phyloP scores from a whole-genome alignment of 1,140 invertebrate species.

The Drosophila mauritiana region DNA sequence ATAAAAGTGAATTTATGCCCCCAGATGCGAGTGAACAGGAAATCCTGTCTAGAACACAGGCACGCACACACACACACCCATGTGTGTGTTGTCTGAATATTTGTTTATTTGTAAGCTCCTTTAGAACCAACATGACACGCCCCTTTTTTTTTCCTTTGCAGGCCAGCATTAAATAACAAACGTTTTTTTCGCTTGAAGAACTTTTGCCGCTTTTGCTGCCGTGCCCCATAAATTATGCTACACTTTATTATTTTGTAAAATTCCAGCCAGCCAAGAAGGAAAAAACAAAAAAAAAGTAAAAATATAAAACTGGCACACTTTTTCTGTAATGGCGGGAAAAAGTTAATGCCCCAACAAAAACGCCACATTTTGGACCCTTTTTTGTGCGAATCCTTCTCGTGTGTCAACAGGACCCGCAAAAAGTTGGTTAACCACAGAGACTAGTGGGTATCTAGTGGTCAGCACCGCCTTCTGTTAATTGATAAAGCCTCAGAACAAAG shows the following conservation, averaged over 20 bases:
- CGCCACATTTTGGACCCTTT: slow-evolving; percentile 13
- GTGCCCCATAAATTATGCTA: slow-evolving; percentile 69
- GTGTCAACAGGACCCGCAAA: slow-evolving; percentile 25
- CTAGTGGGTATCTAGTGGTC: background rate
- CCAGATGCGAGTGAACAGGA: slow-evolving; percentile 40
- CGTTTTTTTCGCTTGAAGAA: slow-evolving; percentile 60
- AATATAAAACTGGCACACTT: slow-evolving; percentile 30
- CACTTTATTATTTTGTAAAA: slow-evolving; percentile 75
- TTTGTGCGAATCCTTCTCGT: slow-evolving; percentile 5
- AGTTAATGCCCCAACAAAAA: slow-evolving; percentile 41
- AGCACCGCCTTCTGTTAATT: slow-evolving; percentile 7
- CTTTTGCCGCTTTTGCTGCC: slow-evolving; percentile 36
- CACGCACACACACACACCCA: slow-evolving; percentile 6
- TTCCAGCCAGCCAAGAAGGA: slow-evolving; percentile 36
- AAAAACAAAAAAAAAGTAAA: slow-evolving; percentile 19
- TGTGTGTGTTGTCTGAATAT: slow-evolving; percentile 54
- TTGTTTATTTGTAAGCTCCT: slow-evolving; percentile 56
- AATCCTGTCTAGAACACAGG: slow-evolving; percentile 27
- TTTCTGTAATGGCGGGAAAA: slow-evolving; percentile 37
- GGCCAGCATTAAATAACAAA: slow-evolving; percentile 62
- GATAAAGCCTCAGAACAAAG: slow-evolving; percentile 4
- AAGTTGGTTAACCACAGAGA: slow-evolving; percentile 30
- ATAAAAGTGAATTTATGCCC: slow-evolving; percentile 69
- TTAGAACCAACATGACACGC: slow-evolving; percentile 1
- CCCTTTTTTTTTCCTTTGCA: background rate